A percentile compares a stretch with the other conserved stretches of the same genome.
These are phyloP conservation scores for Tenthredo amoena DNA, from an alignment of 2,888 invertebrate species.

Conservation along the genomic window DNA sequence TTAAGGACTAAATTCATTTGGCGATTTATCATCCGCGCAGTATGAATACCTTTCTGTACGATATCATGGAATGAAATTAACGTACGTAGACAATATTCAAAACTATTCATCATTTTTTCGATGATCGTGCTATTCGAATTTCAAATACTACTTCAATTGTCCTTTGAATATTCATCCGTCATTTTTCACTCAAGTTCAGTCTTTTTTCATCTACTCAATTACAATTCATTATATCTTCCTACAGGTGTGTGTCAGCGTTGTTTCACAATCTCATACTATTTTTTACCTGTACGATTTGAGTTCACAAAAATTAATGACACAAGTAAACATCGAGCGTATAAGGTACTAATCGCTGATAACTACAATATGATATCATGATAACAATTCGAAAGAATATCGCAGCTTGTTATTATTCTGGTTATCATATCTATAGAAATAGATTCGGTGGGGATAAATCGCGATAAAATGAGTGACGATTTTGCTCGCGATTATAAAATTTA, in stretches of 20 bases:
- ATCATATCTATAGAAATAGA: neutral
- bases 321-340: neutral
- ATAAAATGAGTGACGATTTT: neutral
- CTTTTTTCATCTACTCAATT: neutral
- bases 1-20: slow-evolving; percentile 24
- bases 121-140: neutral
- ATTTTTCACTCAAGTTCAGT: neutral
- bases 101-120: neutral
- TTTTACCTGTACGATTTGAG: neutral
- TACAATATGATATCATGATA: neutral
- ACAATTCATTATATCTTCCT: neutral
- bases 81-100: neutral
- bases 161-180: neutral
- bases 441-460: neutral
- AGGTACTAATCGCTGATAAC: neutral
- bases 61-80: neutral
- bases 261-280: neutral
- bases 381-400: neutral
- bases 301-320: neutral
- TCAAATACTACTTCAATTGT: neutral
- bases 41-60: neutral
- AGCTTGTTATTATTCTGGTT: neutral
- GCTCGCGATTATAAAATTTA: neutral
- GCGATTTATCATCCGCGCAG: neutral
- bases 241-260: neutral